Conservation (phyloP, 2,113 vertebrate genomes). For the Jaculus jaculus region DNA sequence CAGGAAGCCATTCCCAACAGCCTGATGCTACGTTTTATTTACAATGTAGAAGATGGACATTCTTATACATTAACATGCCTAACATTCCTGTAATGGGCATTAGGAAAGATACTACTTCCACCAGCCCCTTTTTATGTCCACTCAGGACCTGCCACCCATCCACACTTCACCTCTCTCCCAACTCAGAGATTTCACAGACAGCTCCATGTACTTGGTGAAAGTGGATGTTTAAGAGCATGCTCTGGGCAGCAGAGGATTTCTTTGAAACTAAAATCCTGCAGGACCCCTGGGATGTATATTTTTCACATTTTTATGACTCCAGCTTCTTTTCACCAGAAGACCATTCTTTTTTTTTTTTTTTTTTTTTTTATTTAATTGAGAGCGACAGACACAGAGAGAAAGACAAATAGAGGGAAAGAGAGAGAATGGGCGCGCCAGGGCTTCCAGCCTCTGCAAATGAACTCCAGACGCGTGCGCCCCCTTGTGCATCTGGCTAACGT, state of each 20-base stretch:
- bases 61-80: background rate
- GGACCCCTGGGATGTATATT: background rate
- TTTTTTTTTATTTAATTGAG: no score
- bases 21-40: conserved; percentile 15
- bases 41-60: background rate
- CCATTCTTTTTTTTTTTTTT: no score
- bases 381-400: no score
- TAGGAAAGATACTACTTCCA: background rate
- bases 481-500: no score
- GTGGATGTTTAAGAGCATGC: background rate
- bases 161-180: background rate
- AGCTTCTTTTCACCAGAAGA: conserved; percentile 13
- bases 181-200: background rate
- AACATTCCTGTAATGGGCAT: background rate
- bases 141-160: background rate
- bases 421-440: no score
- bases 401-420: no score
- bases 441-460: no score
- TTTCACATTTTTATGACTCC: background rate
- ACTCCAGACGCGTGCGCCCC: no score
- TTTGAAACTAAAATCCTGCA: background rate
- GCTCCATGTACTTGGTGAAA: background rate
- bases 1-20: background rate
- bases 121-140: background rate
- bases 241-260: background rate